A percentile compares a stretch with the other conserved stretches of the same genome.
Conservation (phyloP, 2,113 vertebrate species). For the Seriola quinqueradiata region DNA sequence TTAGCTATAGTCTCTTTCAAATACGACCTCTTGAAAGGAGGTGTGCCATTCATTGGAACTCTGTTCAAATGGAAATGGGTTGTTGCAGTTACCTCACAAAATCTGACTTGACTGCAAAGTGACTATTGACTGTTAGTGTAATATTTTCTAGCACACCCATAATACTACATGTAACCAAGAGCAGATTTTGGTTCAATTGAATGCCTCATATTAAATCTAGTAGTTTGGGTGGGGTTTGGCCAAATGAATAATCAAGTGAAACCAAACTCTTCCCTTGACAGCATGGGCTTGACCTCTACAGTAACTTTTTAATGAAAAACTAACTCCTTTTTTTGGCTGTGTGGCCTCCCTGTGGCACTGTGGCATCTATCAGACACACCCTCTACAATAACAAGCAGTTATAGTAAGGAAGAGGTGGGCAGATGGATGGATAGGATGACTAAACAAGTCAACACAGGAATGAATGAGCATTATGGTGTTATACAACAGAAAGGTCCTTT, state of each 20-base stretch:
- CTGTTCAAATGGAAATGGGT: slow-evolving; percentile 17
- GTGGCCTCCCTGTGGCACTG: slow-evolving; percentile 37
- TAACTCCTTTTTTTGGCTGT: background rate
- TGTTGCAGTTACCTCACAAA: slow-evolving; percentile 5
- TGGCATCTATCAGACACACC: slow-evolving; percentile 63
- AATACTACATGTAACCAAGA: slow-evolving; percentile 18
- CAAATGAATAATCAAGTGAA: slow-evolving; percentile 58
- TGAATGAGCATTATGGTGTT: slow-evolving; percentile 56
- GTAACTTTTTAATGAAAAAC: slow-evolving; percentile 39
- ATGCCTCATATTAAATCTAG: slow-evolving; percentile 49
- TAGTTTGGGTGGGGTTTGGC: slow-evolving; percentile 29
- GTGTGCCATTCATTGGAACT: background rate
- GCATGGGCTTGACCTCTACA: slow-evolving; percentile 10
- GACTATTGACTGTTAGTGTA: background rate
- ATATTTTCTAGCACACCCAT: slow-evolving; percentile 1
- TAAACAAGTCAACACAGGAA: slow-evolving; percentile 53
- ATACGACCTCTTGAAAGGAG: background rate
- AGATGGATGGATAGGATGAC: slow-evolving; percentile 59
- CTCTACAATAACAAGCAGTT: slow-evolving; percentile 59
- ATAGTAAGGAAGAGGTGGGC: slow-evolving; percentile 13
- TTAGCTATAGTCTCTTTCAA: background rate
- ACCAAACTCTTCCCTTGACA: slow-evolving; percentile 54
- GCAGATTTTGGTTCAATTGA: slow-evolving; percentile 22
- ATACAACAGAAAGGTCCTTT: slow-evolving; percentile 55
- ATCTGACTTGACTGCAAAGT: background rate